Percentiles rank a stretch among this genome's conserved stretches.
Evolutionary conservation across 2,797 vertebrate species (phyloP).

Genomic region (Astyanax mexicanus): DNA sequence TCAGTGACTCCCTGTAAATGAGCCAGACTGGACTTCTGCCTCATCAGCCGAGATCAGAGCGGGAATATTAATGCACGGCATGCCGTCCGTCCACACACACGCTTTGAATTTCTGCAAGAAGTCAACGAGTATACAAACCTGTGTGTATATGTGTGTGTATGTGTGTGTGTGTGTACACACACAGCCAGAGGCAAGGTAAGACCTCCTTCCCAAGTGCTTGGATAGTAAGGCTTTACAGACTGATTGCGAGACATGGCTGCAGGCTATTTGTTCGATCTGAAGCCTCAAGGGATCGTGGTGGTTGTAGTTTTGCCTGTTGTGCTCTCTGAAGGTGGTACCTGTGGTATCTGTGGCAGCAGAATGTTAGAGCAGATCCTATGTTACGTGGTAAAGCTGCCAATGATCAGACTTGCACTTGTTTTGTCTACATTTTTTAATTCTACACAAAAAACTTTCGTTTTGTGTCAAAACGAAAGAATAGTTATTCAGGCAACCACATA

Average conservation of each 20-base stretch:
- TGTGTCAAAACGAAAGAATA: too few species aligned
- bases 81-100: slow-evolving; percentile 5
- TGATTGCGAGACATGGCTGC: not conserved
- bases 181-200: slow-evolving; percentile 8
- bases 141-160: slow-evolving; percentile 7
- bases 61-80: slow-evolving; percentile 29
- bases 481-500: too few species aligned
- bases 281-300: slow-evolving; percentile 5
- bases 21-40: slow-evolving; percentile 37
- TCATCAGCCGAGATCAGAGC: slow-evolving; percentile 34
- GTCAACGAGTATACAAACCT: not conserved
- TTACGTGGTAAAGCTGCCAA: too few species aligned
- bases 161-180: slow-evolving; percentile 9
- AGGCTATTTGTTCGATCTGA: slow-evolving; percentile 24
- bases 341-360: too few species aligned
- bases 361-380: too few species aligned
- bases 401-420: too few species aligned
- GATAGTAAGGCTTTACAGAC: slow-evolving; percentile 30
- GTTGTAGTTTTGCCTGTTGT: slow-evolving; percentile 18
- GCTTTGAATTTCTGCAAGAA: slow-evolving; percentile 1
- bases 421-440: too few species aligned
- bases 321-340: too few species aligned
- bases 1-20: slow-evolving; percentile 19
- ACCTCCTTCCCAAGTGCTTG: slow-evolving; percentile 13
- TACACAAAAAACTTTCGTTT: too few species aligned